phyloP scores from a whole-genome alignment of 2,113 vertebrate genomes.

The Oncorhynchus masou region DNA sequence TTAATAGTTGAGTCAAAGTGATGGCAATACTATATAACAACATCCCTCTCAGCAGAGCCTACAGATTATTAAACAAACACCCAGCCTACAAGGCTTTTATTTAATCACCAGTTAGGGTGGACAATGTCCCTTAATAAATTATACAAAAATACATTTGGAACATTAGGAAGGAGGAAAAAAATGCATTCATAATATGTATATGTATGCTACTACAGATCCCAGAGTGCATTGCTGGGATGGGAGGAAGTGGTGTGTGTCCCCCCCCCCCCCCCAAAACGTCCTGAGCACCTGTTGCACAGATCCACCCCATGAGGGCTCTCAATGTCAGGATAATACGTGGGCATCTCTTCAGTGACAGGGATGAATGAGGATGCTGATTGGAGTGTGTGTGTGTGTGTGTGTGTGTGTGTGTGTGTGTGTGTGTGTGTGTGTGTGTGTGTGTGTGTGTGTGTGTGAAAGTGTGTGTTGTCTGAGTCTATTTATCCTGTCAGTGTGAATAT shows the following conservation, averaged over 20 bases:
- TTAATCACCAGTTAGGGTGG: constrained; percentile 43
- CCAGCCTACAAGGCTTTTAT: constrained; percentile 30
- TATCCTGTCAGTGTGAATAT: no score
- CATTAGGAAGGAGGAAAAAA: constrained; percentile 25
- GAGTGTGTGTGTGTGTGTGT: background rate
- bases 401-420: no score
- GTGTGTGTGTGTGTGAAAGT: no score
- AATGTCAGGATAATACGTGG: constrained; percentile 79
- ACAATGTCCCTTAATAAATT: constrained; percentile 82
- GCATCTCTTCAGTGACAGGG: constrained; percentile 37
- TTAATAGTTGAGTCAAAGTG: background rate
- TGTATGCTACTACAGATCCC: constrained; percentile 77
- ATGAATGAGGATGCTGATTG: constrained; percentile 29
- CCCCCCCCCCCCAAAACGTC: constrained; percentile 22
- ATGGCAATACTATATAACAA: constrained; percentile 15
- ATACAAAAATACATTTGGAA: constrained; percentile 90
- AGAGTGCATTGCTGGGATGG: constrained; percentile 56
- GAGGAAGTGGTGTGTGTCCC: background rate
- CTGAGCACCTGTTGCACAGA: constrained; percentile 69
- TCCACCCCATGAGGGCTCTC: constrained; percentile 79
- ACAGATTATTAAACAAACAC: constrained; percentile 36
- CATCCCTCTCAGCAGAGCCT: background rate
- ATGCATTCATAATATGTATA: constrained; percentile 42
- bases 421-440: no score
- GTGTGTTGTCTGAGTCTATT: no score